A percentile compares a stretch with the other conserved stretches of the same genome.
phyloP scores from a whole-genome alignment of 2,113 vertebrate genomes.

The Paramormyrops kingsleyae region DNA sequence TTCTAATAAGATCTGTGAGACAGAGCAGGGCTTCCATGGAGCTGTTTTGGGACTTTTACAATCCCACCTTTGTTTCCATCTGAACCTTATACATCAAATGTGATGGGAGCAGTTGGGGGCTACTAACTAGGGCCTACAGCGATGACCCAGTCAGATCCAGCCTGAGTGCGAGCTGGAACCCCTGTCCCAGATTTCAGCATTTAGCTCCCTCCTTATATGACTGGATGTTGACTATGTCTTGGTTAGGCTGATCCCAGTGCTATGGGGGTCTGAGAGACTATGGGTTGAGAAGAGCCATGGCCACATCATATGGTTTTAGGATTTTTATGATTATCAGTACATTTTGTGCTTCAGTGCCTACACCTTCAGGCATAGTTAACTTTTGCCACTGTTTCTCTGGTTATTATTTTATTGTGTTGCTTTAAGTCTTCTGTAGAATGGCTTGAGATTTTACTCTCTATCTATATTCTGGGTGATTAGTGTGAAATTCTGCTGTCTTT shows the following conservation, averaged over 20 bases:
- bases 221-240: neutral
- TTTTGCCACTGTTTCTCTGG: neutral
- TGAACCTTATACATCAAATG: neutral
- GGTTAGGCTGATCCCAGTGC: neutral
- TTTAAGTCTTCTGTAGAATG: neutral
- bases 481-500: neutral
- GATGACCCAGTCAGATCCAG: neutral
- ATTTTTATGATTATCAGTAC: neutral
- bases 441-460: neutral
- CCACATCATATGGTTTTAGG: neutral
- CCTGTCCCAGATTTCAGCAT: conserved; percentile 12
- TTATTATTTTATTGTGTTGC: neutral
- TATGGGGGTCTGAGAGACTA: neutral
- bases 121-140: neutral
- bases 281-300: neutral
- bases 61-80: neutral
- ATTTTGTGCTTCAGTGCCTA: neutral
- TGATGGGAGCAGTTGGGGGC: neutral
- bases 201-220: neutral
- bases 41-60: neutral
- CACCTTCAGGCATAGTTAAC: neutral
- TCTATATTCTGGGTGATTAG: neutral
- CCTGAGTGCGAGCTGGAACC: conserved; percentile 9
- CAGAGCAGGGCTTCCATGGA: neutral
- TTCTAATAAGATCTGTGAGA: neutral